phyloP scores from a whole-genome alignment of 2,797 vertebrate genomes.

The Pipistrellus kuhlii region DNA sequence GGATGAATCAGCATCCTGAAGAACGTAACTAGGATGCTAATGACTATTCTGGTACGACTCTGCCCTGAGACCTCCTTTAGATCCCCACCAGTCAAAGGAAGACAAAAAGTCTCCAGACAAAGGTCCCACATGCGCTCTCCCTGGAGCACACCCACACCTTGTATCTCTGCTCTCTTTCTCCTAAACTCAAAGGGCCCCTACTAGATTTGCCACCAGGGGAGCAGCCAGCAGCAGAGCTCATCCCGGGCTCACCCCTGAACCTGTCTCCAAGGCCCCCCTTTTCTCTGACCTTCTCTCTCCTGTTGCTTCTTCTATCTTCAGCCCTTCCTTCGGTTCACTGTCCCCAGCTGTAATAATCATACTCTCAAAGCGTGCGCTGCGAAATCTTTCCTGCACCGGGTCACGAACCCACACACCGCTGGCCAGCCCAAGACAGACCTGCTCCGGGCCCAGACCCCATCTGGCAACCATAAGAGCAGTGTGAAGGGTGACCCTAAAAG shows the following conservation, averaged over 20 bases:
- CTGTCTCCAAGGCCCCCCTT: not conserved
- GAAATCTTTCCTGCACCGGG: not conserved
- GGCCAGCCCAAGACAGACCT: not conserved
- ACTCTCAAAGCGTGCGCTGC: not conserved
- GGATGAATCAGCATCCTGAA: not conserved
- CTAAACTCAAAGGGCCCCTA: not conserved
- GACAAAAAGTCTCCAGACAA: not conserved
- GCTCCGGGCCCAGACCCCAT: not conserved
- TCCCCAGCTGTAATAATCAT: not conserved
- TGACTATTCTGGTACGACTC: not conserved
- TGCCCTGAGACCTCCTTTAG: not conserved
- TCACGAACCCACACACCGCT: not conserved
- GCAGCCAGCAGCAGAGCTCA: not conserved
- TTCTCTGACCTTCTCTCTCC: not conserved
- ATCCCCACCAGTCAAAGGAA: not conserved
- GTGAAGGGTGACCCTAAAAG: not conserved
- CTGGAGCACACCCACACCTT: not conserved
- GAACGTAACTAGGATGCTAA: not conserved
- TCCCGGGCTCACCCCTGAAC: not conserved
- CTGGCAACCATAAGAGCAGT: not conserved
- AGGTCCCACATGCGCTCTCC: not conserved
- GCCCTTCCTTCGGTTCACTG: not conserved
- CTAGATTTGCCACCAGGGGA: not conserved
- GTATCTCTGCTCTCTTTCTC: not conserved
- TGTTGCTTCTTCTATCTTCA: not conserved